phyloP scores from a whole-genome alignment of 2,888 invertebrate species.

The Parochlus steinenii region DNA sequence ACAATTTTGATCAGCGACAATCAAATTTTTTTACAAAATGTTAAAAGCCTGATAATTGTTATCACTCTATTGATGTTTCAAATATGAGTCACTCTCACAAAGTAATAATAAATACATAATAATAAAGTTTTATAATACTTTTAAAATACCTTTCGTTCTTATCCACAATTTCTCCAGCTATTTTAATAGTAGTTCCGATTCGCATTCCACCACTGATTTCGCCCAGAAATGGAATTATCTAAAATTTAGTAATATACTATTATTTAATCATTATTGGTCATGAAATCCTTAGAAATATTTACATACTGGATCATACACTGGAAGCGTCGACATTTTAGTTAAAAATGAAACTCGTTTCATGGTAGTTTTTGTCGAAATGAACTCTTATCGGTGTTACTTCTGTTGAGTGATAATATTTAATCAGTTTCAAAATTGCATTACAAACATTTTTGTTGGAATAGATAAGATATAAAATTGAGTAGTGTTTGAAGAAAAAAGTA shows the following conservation, averaged over 20 bases:
- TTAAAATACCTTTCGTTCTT: not conserved
- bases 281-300: no score
- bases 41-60: not conserved
- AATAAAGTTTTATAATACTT: not conserved
- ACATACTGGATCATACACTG: slow-evolving; percentile 1
- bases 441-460: no score
- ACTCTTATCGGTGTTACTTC: no score
- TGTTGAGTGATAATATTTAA: no score
- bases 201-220: slow-evolving; percentile 1
- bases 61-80: not conserved
- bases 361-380: no score
- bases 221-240: slow-evolving; percentile 1
- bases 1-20: no score
- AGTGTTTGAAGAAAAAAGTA: no score
- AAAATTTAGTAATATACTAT: no score
- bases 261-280: no score
- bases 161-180: not conserved
- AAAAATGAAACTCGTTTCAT: no score
- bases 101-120: not conserved
- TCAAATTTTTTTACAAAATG: not conserved
- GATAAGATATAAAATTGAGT: no score
- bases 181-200: not conserved
- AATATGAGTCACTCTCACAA: not conserved
- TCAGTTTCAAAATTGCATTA: no score
- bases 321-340: slow-evolving; percentile 10